A percentile compares a stretch with the other conserved stretches of the same genome.
Evolutionary conservation across 92 coral and sea anemone species (phyloP).

Genomic region (Scolanthus callimorphus): DNA sequence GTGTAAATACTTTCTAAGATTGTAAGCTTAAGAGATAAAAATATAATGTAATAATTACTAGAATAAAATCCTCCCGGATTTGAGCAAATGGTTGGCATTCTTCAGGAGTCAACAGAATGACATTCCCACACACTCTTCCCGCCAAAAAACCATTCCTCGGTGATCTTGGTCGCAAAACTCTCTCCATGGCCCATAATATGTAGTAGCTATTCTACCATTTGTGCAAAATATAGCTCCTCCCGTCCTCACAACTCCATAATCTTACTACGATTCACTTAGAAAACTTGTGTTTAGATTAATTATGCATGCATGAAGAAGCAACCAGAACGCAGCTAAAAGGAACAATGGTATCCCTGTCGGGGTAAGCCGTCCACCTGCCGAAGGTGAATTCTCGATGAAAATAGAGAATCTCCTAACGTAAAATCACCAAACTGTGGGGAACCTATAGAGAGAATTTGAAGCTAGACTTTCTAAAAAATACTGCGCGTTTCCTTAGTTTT

Average conservation of each 20-base stretch:
- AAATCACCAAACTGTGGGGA: not conserved
- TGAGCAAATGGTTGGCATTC: constrained; percentile 41
- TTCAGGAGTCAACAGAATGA: constrained; percentile 43
- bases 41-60: constrained; percentile 42
- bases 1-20: no score
- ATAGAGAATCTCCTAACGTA: constrained; percentile 8
- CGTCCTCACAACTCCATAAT: not conserved
- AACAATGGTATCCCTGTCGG: not conserved
- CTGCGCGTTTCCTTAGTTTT: not conserved
- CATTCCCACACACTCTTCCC: constrained; percentile 62
- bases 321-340: not conserved
- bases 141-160: constrained; percentile 1
- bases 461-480: not conserved
- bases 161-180: constrained; percentile 12
- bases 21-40: not conserved
- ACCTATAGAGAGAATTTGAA: constrained; percentile 16
- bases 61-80: constrained; percentile 66
- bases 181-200: constrained; percentile 24
- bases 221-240: not conserved
- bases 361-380: constrained; percentile 18
- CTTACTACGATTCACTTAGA: not conserved
- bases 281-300: not conserved
- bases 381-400: constrained; percentile 5
- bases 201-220: not conserved
- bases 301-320: not conserved